These are phyloP conservation scores for Phymanthus crucifer DNA, from an alignment of 92 coral and sea anemone genomes.

Conservation along the genomic window DNA sequence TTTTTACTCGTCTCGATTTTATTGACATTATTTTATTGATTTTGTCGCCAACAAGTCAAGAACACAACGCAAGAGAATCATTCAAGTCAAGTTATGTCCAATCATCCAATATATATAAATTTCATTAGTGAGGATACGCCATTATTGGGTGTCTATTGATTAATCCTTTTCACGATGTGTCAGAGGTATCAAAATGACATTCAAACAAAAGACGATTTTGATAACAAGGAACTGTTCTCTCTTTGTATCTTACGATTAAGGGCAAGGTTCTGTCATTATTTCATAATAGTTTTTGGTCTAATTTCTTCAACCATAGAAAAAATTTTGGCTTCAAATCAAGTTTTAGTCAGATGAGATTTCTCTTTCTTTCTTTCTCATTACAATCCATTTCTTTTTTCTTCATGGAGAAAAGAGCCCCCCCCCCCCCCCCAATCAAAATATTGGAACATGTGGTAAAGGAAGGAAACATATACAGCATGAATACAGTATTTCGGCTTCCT, in stretches of 20 bases:
- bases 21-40: neutral
- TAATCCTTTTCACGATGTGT: neutral
- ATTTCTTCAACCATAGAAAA: neutral
- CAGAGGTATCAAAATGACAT: neutral
- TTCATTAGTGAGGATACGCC: neutral
- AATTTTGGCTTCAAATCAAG: too few relatives aligned
- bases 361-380: too few relatives aligned
- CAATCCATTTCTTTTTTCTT: too few relatives aligned
- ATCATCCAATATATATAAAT: neutral
- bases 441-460: neutral
- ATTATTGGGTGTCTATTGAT: neutral
- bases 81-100: constrained; percentile 1
- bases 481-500: too few relatives aligned
- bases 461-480: neutral
- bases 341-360: too few relatives aligned
- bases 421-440: neutral
- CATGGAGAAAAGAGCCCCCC: too few relatives aligned
- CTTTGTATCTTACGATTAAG: neutral
- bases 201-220: neutral
- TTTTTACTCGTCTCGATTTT: neutral
- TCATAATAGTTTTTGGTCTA: neutral
- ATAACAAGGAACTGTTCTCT: neutral
- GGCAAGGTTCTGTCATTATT: neutral
- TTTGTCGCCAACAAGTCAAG: constrained; percentile 4
- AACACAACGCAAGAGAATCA: neutral